Conservation (phyloP, 1,140 invertebrate genomes). For the Cydia amplana region DNA sequence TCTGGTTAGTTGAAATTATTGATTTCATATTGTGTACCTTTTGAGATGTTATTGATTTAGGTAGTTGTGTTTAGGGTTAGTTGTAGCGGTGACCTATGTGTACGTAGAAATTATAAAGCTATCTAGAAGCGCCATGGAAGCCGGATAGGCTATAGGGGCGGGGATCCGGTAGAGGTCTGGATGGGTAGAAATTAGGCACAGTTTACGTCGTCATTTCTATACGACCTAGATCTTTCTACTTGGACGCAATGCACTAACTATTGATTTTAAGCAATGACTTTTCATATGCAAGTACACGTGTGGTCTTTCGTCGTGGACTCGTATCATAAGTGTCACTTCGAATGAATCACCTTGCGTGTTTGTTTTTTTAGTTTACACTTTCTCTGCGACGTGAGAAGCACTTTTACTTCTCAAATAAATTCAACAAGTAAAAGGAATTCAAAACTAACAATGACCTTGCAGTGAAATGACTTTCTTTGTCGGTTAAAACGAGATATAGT, state of each 20-base stretch:
- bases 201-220: constrained; percentile 36
- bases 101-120: background rate
- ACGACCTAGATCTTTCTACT: constrained; percentile 43
- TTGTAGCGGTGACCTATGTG: constrained; percentile 22
- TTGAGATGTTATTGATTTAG: constrained; percentile 68
- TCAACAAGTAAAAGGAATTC: constrained; percentile 15
- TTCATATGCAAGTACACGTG: background rate
- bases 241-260: constrained; percentile 34
- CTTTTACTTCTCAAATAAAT: constrained; percentile 9
- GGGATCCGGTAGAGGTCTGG: background rate
- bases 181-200: constrained; percentile 13
- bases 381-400: background rate
- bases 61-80: constrained; percentile 41
- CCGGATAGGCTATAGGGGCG: background rate
- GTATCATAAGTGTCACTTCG: background rate
- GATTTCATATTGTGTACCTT: constrained; percentile 76
- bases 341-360: constrained; percentile 10
- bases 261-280: constrained; percentile 24
- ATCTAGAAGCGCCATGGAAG: background rate
- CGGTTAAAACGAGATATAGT: background rate
- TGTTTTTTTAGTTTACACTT: background rate
- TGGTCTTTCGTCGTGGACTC: background rate
- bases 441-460: background rate
- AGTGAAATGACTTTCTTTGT: background rate
- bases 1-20: constrained; percentile 76